Base-by-base conservation (phyloP, 2,797 vertebrate species). In the Rhynchotus rufescens region DNA sequence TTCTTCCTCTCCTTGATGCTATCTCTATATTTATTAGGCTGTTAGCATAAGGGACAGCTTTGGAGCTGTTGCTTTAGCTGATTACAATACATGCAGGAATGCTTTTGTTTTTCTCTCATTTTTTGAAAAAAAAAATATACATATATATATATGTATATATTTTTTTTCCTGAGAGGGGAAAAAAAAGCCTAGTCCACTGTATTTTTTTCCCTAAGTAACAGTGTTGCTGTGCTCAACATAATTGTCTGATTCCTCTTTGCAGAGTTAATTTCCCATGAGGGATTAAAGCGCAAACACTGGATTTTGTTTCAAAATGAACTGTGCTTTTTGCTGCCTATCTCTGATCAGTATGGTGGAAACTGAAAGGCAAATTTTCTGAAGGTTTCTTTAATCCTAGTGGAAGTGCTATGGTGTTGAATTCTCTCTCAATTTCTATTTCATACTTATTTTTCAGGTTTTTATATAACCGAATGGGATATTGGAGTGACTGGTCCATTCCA, bases 401-500 rank as follows among this genome's bases (percentile, higher is more conserved):
- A 51, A 54, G 19, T 86, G 38, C 45, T 45, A 0, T 23, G 49
- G 4, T 20, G 38, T 69, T 47, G 64, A 66, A 69, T 66, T 52
- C 25, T 26, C n/a, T 4, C 23, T 34, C 59, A n/a, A 80, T 60
- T 44, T 88, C 61, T 61, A 17, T 59, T 94, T 74, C 52, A 38
- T 15, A 9, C 69, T 92, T 67, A 54, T 86, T 86, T 91, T 84
- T 51, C 97, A 99, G 99, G 99, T 98, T 98, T 91, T 97, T 99
- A n/a, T 99, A 99, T 96, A 99, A 99, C 94, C 98, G 97, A 86
- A 98, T 98, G 91, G 99, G 99, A 57, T 98, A 98, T 52, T 99
- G 99, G 99, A 98, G 97, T 47, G 99, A 99, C 79, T 99, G 99
- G 98, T 99, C 99, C 0, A 95, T 99, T 95, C 99, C 99, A 73